Conservation (phyloP, 2,113 vertebrate species). For the Vimba vimba region DNA sequence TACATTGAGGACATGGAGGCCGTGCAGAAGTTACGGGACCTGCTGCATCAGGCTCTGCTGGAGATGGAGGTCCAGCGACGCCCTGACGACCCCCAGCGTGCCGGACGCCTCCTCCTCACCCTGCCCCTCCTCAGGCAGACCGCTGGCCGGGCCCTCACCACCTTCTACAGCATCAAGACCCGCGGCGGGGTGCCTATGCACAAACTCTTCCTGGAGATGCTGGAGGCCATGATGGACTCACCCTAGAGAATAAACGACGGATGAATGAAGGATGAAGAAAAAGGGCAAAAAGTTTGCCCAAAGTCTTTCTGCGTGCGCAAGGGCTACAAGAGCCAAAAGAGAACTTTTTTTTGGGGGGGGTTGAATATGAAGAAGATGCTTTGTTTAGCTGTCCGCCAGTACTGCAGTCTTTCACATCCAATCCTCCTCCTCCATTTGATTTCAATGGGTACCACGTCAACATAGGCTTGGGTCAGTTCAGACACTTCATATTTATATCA, state of each 20-base stretch:
- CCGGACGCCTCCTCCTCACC: conserved; percentile 87
- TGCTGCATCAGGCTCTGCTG: conserved; percentile 88
- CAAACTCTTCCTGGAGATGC: conserved; percentile 95
- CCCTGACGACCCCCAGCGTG: conserved; percentile 82
- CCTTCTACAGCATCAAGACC: conserved; percentile 91
- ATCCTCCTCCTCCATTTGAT: neutral
- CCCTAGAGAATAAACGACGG: conserved; percentile 61
- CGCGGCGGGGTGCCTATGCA: conserved; percentile 92
- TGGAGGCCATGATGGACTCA: conserved; percentile 96
- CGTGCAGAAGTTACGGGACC: conserved; percentile 88
- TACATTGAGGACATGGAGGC: conserved; percentile 92
- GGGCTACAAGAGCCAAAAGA: conserved; percentile 40
- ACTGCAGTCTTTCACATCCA: neutral
- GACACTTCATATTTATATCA: conserved; percentile 9
- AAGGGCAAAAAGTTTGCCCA: neutral
- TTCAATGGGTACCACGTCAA: neutral
- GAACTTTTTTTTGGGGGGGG: neutral
- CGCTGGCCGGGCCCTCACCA: conserved; percentile 86
- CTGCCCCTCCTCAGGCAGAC: conserved; percentile 90
- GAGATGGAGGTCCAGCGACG: conserved; percentile 84
- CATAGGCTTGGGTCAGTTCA: neutral
- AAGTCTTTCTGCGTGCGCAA: conserved; percentile 22
- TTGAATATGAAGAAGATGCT: conserved; percentile 17
- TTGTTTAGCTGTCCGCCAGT: conserved; percentile 7
- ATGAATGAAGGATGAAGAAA: conserved; percentile 2